Percentiles rank a stretch among this genome's conserved stretches.
Conservation (phyloP, 2,113 vertebrate genomes). For the Colinus virginianus region DNA sequence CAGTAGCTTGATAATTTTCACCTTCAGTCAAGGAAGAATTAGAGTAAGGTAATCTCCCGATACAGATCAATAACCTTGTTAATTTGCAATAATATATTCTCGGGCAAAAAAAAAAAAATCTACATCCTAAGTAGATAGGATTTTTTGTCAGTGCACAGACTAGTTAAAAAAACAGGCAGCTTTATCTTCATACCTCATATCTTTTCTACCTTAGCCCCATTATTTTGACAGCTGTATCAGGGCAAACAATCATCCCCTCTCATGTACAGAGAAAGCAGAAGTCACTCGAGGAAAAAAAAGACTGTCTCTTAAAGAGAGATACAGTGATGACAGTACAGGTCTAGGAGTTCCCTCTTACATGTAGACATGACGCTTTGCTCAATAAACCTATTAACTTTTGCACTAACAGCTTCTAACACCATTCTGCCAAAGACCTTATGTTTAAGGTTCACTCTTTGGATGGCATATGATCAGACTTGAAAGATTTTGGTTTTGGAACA, state of each 20-base stretch:
- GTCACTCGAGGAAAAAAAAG: conserved; percentile 33
- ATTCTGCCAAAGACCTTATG: neutral
- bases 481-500: neutral
- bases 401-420: neutral
- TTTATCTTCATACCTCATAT: neutral
- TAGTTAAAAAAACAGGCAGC: neutral
- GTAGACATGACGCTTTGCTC: neutral
- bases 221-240: neutral
- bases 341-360: neutral
- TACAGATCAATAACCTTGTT: neutral
- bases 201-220: neutral
- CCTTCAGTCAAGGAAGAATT: neutral
- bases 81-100: neutral
- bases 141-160: neutral
- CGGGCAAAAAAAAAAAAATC: neutral
- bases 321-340: neutral
- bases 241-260: neutral
- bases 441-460: neutral
- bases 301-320: conserved; percentile 10
- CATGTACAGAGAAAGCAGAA: neutral
- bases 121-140: neutral
- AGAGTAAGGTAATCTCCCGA: neutral
- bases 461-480: neutral
- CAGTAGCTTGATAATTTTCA: neutral
- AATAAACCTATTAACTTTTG: neutral